Base-by-base conservation (phyloP, 2,888 invertebrate species). In the Meteorus cinctellus region DNA sequence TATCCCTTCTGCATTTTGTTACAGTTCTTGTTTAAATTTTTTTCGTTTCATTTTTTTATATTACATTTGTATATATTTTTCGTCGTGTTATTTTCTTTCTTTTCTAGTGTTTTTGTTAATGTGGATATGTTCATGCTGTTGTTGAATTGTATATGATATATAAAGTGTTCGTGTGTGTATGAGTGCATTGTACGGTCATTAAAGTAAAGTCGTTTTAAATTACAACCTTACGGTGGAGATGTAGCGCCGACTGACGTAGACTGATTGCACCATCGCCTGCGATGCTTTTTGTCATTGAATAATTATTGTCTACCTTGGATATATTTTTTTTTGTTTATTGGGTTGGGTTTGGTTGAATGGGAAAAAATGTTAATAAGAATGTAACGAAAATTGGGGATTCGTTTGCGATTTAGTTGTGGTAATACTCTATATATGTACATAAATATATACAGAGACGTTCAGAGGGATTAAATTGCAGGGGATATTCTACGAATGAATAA, bases 151-250 rank as follows among this genome's bases (percentile, higher is more conserved):
- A 60, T 29, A 24, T 60, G 24, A 60, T 60, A 31, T 62, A 62
- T 62, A 34, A 34, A n/a, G 12, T 24, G 16, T 67, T 24, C 10
- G 74, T 48, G 62, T 66, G 60, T 70, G 77, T 77, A 74, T 55
- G 19, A 34, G 41, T 31, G 63, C 48, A 72, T 72, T 63, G 72
- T 45, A 63, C 73, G 79, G 80, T 81, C 82, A 81, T 82, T 81
- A 82, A 81, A 82, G 80, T 81, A 81, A 55, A 82, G 82, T 81
- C 81, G 81, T 82, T 81, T 82, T 82, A 81, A 82, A 82, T 82
- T 81, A 81, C 81, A 81, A 79, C 78, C 55, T 73, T 80, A 76
- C 78, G 62, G 73, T 63, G 65, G 76, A 63, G 76, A 55, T 55
- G 55, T 68, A 78, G 76, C 78, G 78, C 71, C 78, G 79, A 78